Base-by-base conservation (phyloP, 1,140 invertebrate genomes). In the Trypoxylus dichotomus region DNA sequence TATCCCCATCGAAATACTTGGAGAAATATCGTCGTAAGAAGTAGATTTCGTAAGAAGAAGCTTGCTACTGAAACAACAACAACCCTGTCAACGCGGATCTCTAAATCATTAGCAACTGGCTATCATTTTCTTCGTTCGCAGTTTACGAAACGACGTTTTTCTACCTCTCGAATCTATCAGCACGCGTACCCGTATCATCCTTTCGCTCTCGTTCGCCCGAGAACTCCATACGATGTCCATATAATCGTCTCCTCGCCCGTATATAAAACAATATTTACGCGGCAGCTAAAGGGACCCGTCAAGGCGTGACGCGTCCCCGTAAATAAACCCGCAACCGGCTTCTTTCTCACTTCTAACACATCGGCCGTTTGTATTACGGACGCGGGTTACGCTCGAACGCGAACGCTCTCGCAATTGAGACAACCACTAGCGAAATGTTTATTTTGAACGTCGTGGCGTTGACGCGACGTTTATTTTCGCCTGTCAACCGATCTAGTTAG, bases 401-500 rank as follows among this genome's bases (percentile, higher is more conserved):
- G 10, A 37, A n/a, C n/a, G n/a, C n/a, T n/a, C 32, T 37, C 47
- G 47, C 47, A 54, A 54, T 54, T 54, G 47, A 54, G 47, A 54
- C 60, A 68, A 68, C 60, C 60, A 68, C 60, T 68, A 68, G 60
- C 60, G 60, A 68, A 68, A 68, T 68, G 60, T 68, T 68, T 68
- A 68, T 68, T 68, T 68, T 68, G 21, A 68, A 68, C 24, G 24
- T 25, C 24, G 7, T 10, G 60, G 60, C 60, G 60, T 68, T 68
- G 60, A 68, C 60, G 21, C 19, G 19, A 3, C 60, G 60, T 68
- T 68, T 68, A 68, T 68, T 68, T 68, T 68, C 21, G 60, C 60
- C 60, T 68, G 60, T 68, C 60, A 68, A 29, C 27, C 24, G 19
- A 68, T 68, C 60, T 68, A 68, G 60, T 68, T 68, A 15, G 60